Conservation (phyloP, 2,113 vertebrate species). For the Charadrius vociferus region DNA sequence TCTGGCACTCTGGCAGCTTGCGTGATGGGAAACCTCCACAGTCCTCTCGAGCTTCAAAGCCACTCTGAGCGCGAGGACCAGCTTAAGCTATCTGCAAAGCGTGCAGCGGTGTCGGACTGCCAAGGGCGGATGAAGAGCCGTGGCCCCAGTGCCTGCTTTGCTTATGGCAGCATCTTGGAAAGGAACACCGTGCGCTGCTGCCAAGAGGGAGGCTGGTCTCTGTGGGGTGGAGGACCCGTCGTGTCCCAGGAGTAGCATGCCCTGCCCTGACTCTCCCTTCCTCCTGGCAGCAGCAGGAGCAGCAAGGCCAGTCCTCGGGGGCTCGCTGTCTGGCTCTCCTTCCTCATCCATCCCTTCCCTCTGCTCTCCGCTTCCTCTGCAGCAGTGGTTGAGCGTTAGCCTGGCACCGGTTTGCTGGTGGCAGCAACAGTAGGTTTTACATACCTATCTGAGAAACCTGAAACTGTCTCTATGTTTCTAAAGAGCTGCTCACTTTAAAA, state of each 20-base stretch:
- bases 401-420: not conserved
- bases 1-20: not conserved
- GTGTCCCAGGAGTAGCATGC: not conserved
- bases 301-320: not conserved
- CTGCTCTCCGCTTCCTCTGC: not conserved
- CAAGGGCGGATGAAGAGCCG: not conserved
- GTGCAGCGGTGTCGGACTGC: not conserved
- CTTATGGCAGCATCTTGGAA: not conserved
- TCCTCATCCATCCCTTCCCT: not conserved
- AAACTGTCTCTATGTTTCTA: not conserved
- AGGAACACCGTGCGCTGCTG: not conserved
- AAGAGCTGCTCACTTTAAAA: not conserved
- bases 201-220: not conserved
- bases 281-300: not conserved
- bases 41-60: not conserved
- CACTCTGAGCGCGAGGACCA: not conserved
- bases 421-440: not conserved
- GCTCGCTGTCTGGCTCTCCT: not conserved
- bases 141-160: not conserved
- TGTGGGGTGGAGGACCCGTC: not conserved
- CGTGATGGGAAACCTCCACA: not conserved
- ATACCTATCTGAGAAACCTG: not conserved
- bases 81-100: not conserved
- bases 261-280: not conserved
- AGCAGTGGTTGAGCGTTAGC: not conserved